Conservation (phyloP, 2,888 invertebrate species). For the Heliconius hortense region DNA sequence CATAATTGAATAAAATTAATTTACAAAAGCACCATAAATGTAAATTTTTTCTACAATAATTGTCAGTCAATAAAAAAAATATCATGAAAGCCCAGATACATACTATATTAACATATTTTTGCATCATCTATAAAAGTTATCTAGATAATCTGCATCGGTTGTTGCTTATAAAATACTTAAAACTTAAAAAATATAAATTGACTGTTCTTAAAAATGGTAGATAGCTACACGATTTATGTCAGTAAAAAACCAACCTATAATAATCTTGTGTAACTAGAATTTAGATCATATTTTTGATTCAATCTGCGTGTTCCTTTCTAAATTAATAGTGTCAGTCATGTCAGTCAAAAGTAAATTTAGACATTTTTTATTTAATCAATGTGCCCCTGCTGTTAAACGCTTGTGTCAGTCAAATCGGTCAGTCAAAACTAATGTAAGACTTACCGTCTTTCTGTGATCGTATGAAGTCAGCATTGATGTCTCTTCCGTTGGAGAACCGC, state of each 20-base stretch:
- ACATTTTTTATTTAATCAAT: neutral
- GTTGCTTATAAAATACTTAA: too few species aligned
- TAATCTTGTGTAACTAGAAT: too few species aligned
- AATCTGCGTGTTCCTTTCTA: neutral
- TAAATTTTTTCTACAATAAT: too few species aligned
- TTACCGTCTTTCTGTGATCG: constrained; percentile 68
- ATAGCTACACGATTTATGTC: too few species aligned
- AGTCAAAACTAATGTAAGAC: constrained; percentile 31
- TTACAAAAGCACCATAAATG: too few species aligned
- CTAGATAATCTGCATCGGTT: too few species aligned
- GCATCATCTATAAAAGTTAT: too few species aligned
- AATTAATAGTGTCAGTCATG: neutral
- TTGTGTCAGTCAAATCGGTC: neutral
- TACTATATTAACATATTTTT: too few species aligned
- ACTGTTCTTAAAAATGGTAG: too few species aligned
- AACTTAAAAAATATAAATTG: too few species aligned
- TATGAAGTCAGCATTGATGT: constrained; percentile 72
- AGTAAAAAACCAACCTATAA: too few species aligned
- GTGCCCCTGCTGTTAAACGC: neutral
- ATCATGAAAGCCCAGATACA: too few species aligned
- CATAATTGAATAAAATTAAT: neutral
- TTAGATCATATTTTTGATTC: neutral
- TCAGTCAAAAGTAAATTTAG: neutral
- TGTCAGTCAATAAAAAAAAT: neutral
- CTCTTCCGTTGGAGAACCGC: constrained; percentile 72